Evolutionary conservation across 2,888 invertebrate species (phyloP).

Genomic region (Euzophera pinguis): DNA sequence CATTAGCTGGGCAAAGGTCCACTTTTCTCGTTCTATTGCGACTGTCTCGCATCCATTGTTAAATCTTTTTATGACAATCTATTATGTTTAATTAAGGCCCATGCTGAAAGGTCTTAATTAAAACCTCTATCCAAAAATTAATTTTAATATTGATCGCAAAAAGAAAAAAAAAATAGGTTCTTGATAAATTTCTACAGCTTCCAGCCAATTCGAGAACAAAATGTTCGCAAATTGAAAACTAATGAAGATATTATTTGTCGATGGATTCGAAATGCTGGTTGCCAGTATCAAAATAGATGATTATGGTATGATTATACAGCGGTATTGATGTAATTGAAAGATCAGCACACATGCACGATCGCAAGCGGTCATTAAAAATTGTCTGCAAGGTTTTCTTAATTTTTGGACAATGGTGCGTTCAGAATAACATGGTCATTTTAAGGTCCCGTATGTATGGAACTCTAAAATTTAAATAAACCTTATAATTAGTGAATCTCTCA

Average conservation of each 20-base stretch:
- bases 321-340: conserved; percentile 51
- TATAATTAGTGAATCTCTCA: too few relatives aligned
- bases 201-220: conserved; percentile 8
- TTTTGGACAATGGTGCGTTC: conserved; percentile 2
- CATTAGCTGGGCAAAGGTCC: too few relatives aligned
- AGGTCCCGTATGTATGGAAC: too few relatives aligned
- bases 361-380: conserved; percentile 27
- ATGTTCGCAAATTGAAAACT: conserved; percentile 17
- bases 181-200: not conserved
- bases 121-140: not conserved
- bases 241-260: conserved; percentile 32
- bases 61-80: too few relatives aligned
- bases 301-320: conserved; percentile 70
- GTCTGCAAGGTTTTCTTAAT: conserved; percentile 21
- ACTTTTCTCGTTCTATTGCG: too few relatives aligned
- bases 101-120: not conserved
- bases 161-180: not conserved
- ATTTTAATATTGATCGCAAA: not conserved
- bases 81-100: too few relatives aligned
- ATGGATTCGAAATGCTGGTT: conserved; percentile 27
- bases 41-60: too few relatives aligned
- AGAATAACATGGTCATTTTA: not conserved
- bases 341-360: conserved; percentile 34
- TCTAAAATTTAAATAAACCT: too few relatives aligned
- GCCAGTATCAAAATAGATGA: conserved; percentile 56